Evolutionary conservation across 2,888 invertebrate genomes (phyloP), one percentile per base, ranked within the genome.

Genomic region (Amiota communis): DNA sequence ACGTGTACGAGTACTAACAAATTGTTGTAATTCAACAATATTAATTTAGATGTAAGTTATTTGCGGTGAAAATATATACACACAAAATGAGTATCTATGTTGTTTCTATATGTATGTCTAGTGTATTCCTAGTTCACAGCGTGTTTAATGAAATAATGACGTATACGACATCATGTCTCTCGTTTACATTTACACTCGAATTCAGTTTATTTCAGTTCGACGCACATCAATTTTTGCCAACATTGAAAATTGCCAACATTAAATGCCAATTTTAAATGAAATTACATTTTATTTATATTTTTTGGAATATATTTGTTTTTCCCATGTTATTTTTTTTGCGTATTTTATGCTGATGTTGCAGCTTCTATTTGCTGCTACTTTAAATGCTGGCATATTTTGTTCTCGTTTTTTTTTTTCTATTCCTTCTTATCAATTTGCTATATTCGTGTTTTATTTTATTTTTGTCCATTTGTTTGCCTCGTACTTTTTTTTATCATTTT

Each of bases 81-180:
- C 36, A 63, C 63, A 20, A 53, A 53, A 53, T n/a, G 15, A 53
- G 36, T 36, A 36, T 36, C 36, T 36, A 6, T 36, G 36, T 36
- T 36, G 36, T 36, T 6, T 36, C 6, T 36, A 6, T 23, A 3
- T 23, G 23, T 57, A 3, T 15, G 57, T 20, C 8, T 15, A 11
- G 9, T 53, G 4, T 57, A 63, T 23, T 63, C n/a, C 46, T 78
- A 75, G 78, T 79, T 6, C 36, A 36, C 75, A 76, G 76, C 76
- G 84, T 78, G 80, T 80, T 77, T 76, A 74, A 81, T 82, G 76
- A 76, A 84, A 78, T 80, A 81, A 81, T 79, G 64, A 74, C 64
- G 64, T 74, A 77, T 64, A 64, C 64, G 15, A 47, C 48, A 61
- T 12, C 20, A 23, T n/a, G 53, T 51, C 13, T n/a, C 53, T 12